Percentiles rank a stretch among this genome's conserved stretches.
phyloP scores from a whole-genome alignment of 2,797 vertebrate species.

The Argyrosomus regius region DNA sequence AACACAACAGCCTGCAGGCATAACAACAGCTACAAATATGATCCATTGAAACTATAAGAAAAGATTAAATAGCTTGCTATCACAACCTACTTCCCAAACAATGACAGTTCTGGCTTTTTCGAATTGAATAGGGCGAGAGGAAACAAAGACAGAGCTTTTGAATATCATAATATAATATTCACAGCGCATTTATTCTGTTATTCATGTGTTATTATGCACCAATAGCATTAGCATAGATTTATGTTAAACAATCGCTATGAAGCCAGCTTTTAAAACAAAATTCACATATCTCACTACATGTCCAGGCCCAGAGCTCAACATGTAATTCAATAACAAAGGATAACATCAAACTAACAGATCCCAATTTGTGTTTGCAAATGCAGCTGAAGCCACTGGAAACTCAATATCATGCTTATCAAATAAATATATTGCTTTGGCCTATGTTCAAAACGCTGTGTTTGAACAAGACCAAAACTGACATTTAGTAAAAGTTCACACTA shows the following conservation, averaged over 20 bases:
- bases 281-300: slow-evolving; percentile 10
- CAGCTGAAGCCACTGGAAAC: slow-evolving; percentile 47
- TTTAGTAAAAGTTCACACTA: slow-evolving; percentile 37
- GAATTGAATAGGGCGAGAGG: slow-evolving; percentile 18
- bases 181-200: slow-evolving; percentile 17
- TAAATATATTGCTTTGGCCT: slow-evolving; percentile 42
- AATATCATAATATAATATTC: slow-evolving; percentile 8
- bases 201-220: neutral
- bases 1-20: slow-evolving; percentile 49
- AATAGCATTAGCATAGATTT: slow-evolving; percentile 1
- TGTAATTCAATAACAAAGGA: slow-evolving; percentile 45
- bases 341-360: slow-evolving; percentile 38
- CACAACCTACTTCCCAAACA: slow-evolving; percentile 37
- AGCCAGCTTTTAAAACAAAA: neutral
- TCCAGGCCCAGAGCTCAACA: neutral
- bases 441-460: slow-evolving; percentile 37
- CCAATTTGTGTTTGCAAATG: slow-evolving; percentile 40
- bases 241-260: slow-evolving; percentile 2
- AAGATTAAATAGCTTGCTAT: slow-evolving; percentile 26
- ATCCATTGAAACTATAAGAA: slow-evolving; percentile 34
- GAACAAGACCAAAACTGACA: slow-evolving; percentile 40
- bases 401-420: slow-evolving; percentile 49
- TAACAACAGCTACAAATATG: slow-evolving; percentile 45
- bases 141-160: slow-evolving; percentile 17
- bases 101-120: slow-evolving; percentile 39